Percentiles rank a stretch among this genome's conserved stretches.
Conservation (phyloP, 1,140 invertebrate species). For the Hyphantria cunea region DNA sequence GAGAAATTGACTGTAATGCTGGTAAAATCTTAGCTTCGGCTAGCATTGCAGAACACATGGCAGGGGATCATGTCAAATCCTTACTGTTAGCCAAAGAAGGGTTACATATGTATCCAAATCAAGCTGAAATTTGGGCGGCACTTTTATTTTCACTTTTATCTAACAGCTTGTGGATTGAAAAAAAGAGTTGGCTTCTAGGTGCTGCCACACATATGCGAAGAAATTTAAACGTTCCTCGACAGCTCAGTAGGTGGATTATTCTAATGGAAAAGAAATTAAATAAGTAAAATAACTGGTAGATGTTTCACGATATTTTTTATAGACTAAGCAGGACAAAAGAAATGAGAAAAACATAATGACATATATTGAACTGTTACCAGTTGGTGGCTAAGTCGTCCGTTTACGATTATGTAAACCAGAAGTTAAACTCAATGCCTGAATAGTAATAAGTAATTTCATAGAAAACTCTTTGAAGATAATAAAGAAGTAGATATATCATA, state of each 20-base stretch:
- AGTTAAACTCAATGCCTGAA: too few species aligned
- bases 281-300: conserved; percentile 36
- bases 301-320: too few species aligned
- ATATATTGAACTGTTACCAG: too few species aligned
- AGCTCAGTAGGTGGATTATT: conserved; percentile 60
- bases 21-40: conserved; percentile 68
- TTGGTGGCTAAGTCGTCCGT: too few species aligned
- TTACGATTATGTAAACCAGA: too few species aligned
- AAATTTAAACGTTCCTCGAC: conserved; percentile 54
- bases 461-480: too few species aligned
- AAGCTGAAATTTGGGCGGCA: conserved; percentile 69
- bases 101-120: conserved; percentile 64
- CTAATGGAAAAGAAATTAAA: conserved; percentile 65
- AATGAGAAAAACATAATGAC: too few species aligned
- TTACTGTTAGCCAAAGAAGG: conserved; percentile 60
- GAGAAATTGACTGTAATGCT: conserved; percentile 42
- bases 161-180: conserved; percentile 48
- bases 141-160: conserved; percentile 58
- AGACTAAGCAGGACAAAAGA: too few species aligned
- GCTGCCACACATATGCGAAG: conserved; percentile 56
- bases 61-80: conserved; percentile 54
- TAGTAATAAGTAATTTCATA: too few species aligned
- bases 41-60: conserved; percentile 67
- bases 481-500: too few species aligned
- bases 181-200: conserved; percentile 56